Evolutionary conservation across 1,140 invertebrate genomes (phyloP).

Genomic region (Drosophila pachea): DNA sequence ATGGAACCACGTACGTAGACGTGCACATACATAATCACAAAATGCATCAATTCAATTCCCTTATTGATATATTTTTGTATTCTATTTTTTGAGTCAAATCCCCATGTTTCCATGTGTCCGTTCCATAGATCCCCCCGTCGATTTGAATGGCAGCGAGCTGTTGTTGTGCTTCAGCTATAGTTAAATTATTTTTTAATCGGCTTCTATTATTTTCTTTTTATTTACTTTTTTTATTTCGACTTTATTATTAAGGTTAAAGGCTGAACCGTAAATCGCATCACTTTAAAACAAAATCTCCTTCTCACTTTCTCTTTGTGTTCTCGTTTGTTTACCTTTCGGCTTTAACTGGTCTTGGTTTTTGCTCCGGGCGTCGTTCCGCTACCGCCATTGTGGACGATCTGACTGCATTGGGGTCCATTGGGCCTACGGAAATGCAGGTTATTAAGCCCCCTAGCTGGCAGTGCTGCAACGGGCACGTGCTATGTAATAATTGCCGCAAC

Average conservation of each 20-base stretch:
- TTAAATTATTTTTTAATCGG: constrained; percentile 74
- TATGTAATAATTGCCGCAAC: constrained; percentile 79
- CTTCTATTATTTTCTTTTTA: constrained; percentile 73
- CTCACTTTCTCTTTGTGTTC: too few relatives aligned
- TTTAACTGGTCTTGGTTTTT: too few relatives aligned
- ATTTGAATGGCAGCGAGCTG: constrained; percentile 62
- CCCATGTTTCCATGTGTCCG: constrained; percentile 30
- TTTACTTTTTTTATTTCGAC: constrained; percentile 70
- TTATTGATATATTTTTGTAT: constrained; percentile 34
- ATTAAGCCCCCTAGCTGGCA: constrained; percentile 79
- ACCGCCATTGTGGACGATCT: too few relatives aligned
- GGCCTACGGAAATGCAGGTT: constrained; percentile 48
- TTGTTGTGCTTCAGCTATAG: constrained; percentile 65
- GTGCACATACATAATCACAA: constrained; percentile 23
- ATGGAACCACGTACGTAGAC: not conserved
- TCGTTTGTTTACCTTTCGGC: too few relatives aligned
- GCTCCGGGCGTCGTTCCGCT: too few relatives aligned
- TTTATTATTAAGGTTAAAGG: constrained; percentile 41
- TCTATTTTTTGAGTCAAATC: constrained; percentile 26
- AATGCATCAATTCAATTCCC: constrained; percentile 60
- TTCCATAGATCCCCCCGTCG: constrained; percentile 26
- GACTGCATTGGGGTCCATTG: too few relatives aligned
- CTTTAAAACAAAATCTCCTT: too few relatives aligned
- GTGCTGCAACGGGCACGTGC: constrained; percentile 79
- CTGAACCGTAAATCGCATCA: too few relatives aligned